Evolutionary conservation across 2,888 invertebrate species (phyloP).

Genomic region (Tinea trinotella): DNA sequence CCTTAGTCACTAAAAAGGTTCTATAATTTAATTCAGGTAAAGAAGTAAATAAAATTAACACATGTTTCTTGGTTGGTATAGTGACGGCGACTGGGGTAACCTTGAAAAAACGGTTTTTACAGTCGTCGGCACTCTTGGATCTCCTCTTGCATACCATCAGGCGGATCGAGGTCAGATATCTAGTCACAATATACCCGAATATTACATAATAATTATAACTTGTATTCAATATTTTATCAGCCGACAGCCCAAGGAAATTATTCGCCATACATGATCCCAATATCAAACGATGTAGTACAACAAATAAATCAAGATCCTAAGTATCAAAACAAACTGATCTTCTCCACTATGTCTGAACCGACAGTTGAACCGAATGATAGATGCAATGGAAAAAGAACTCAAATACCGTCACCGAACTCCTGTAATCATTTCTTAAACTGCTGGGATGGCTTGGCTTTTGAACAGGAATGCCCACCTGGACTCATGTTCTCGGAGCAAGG

Average conservation of each 20-base stretch:
- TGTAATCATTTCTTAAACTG: constrained; percentile 79
- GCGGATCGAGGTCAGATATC: too few relatives aligned
- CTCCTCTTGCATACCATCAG: too few relatives aligned
- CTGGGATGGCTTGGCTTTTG: constrained; percentile 78
- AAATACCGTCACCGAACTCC: constrained; percentile 71
- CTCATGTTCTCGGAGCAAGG: constrained; percentile 73
- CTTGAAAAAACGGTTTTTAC: too few relatives aligned
- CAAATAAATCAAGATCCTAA: constrained; percentile 46
- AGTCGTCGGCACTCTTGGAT: too few relatives aligned
- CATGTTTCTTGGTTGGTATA: too few relatives aligned
- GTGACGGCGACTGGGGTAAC: too few relatives aligned
- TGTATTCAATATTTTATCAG: constrained; percentile 25
- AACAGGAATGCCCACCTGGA: constrained; percentile 76
- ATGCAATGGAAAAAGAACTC: constrained; percentile 69
- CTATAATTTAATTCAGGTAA: too few relatives aligned
- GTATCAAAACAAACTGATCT: constrained; percentile 46
- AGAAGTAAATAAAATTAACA: too few relatives aligned
- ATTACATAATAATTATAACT: too few relatives aligned
- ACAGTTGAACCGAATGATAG: constrained; percentile 42
- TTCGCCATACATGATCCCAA: constrained; percentile 51
- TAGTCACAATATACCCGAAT: too few relatives aligned
- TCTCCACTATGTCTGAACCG: constrained; percentile 38
- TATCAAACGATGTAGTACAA: constrained; percentile 52
- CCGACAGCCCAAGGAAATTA: constrained; percentile 35
- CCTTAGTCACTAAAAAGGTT: too few relatives aligned